A percentile compares a stretch with the other conserved stretches of the same genome.
These are phyloP conservation scores for Rhopalosiphum nymphaeae DNA, from an alignment of 2,888 invertebrate genomes.

Conservation along the genomic window DNA sequence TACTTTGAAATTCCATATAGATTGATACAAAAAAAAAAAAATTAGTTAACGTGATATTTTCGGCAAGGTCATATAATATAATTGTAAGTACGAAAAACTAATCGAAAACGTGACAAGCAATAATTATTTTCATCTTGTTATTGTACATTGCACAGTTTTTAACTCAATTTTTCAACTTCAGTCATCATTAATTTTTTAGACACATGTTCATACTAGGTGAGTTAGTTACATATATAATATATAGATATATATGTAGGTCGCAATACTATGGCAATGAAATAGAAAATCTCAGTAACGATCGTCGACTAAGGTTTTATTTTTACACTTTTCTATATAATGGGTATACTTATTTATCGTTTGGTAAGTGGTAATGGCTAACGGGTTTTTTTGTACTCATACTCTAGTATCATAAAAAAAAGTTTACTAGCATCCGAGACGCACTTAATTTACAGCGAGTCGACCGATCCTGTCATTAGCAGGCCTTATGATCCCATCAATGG, in stretches of 20 bases:
- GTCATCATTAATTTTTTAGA: constrained; percentile 36
- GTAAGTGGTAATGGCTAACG: constrained; percentile 38
- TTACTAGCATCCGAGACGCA: constrained; percentile 22
- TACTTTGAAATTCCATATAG: background rate
- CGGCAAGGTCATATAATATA: background rate
- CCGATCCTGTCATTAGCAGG: constrained; percentile 63
- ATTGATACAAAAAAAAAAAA: background rate
- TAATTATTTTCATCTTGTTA: constrained; percentile 34
- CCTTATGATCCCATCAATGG: constrained; percentile 56
- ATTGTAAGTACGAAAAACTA: constrained; percentile 1
- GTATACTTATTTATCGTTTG: constrained; percentile 48
- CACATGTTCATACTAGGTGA: background rate
- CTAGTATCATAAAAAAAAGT: constrained; percentile 24
- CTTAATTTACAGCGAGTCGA: constrained; percentile 55
- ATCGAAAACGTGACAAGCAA: constrained; percentile 26
- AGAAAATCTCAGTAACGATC: background rate
- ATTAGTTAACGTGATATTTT: background rate
- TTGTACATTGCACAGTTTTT: background rate
- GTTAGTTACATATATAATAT: background rate
- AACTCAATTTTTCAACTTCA: constrained; percentile 43
- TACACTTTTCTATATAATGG: constrained; percentile 7
- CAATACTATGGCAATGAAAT: background rate
- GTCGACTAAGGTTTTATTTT: constrained; percentile 41
- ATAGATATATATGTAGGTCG: background rate
- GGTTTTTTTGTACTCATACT: constrained; percentile 3